These are phyloP conservation scores for Anser cygnoides DNA, from an alignment of 2,113 vertebrate genomes.

Conservation along the genomic window DNA sequence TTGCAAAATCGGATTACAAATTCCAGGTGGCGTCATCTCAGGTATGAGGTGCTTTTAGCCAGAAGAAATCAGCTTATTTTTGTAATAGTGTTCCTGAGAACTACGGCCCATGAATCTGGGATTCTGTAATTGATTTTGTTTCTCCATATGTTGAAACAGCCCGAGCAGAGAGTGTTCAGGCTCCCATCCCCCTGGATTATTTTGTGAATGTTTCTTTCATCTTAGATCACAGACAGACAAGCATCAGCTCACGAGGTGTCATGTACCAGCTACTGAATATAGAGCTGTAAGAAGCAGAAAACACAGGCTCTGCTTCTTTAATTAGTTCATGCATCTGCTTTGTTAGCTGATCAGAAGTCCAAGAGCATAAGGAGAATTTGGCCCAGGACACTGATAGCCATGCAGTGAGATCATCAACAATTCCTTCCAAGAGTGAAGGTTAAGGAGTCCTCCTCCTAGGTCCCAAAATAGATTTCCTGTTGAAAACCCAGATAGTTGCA, in stretches of 20 bases:
- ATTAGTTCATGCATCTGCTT: conserved; percentile 60
- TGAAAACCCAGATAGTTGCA: conserved; percentile 42
- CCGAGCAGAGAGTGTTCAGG: neutral
- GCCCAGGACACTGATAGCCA: conserved; percentile 57
- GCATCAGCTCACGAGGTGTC: conserved; percentile 61
- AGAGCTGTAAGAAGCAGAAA: conserved; percentile 56
- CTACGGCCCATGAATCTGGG: neutral
- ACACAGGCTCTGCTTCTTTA: conserved; percentile 39
- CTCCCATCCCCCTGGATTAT: conserved; percentile 38
- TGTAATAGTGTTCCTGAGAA: neutral
- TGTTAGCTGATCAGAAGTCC: conserved; percentile 46
- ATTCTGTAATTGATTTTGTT: neutral
- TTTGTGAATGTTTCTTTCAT: conserved; percentile 52
- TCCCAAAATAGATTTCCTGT: conserved; percentile 67
- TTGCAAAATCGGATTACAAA: neutral
- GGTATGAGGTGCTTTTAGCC: conserved; percentile 23
- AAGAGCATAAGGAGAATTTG: conserved; percentile 56
- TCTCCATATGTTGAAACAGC: neutral
- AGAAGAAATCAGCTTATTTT: neutral
- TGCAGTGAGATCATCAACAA: conserved; percentile 35
- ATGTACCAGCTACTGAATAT: conserved; percentile 62
- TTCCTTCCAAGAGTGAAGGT: conserved; percentile 47
- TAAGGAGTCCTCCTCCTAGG: conserved; percentile 41
- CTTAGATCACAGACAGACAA: conserved; percentile 49
- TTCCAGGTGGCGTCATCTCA: conserved; percentile 9